Percentiles rank a stretch among this genome's conserved stretches.
Evolutionary conservation across 2,888 invertebrate species (phyloP).

Genomic region (Nomada fabriciana): DNA sequence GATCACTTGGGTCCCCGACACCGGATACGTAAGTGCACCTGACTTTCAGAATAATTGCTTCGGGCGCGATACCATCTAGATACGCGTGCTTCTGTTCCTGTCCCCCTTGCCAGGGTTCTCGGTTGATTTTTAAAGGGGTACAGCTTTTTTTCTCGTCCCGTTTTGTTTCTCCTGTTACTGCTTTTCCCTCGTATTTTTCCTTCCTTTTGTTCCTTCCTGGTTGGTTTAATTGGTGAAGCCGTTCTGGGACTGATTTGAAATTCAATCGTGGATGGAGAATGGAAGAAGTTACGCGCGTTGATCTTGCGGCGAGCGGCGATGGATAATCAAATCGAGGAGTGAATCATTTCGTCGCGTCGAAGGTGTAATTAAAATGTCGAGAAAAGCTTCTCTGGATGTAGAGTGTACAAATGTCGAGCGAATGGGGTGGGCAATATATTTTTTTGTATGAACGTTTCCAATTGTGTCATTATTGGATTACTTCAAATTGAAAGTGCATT

Average conservation of each 20-base stretch:
- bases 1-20: not conserved
- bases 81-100: not conserved
- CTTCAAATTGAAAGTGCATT: too few relatives aligned
- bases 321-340: not conserved
- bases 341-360: not conserved
- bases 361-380: too few relatives aligned
- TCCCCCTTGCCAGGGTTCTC: not conserved
- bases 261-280: slow-evolving; percentile 11
- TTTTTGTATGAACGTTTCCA: too few relatives aligned
- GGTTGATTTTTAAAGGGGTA: too few relatives aligned
- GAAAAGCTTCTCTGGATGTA: too few relatives aligned
- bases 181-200: not conserved
- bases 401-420: too few relatives aligned
- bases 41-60: slow-evolving; percentile 44
- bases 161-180: not conserved
- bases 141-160: not conserved
- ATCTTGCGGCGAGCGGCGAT: not conserved
- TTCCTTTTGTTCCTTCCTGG: not conserved
- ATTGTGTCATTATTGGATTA: too few relatives aligned
- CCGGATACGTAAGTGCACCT: slow-evolving; percentile 20
- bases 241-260: slow-evolving; percentile 23
- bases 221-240: slow-evolving; percentile 12
- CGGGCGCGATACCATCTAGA: slow-evolving; percentile 27
- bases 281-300: not conserved
- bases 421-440: too few relatives aligned